These are phyloP conservation scores for Cosmorhoe ocellata DNA, from an alignment of 2,888 invertebrate genomes.

Conservation along the genomic window DNA sequence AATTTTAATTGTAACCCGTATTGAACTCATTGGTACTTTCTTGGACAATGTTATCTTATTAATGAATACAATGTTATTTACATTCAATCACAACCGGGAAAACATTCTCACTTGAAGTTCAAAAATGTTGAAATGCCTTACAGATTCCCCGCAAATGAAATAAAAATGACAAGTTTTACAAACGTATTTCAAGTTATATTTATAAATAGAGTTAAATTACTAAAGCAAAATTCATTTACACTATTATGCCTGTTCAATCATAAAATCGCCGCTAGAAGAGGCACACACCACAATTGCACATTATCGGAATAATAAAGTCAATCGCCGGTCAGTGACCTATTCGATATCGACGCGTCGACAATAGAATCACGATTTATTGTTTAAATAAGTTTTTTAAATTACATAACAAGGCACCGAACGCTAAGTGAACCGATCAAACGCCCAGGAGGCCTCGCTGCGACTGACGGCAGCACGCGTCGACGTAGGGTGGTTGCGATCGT, in stretches of 20 bases:
- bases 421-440: slow-evolving; percentile 72
- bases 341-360: slow-evolving; percentile 40
- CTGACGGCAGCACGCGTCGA: slow-evolving; percentile 76
- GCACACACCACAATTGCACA: slow-evolving; percentile 72
- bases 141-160: neutral
- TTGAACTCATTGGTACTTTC: neutral
- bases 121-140: slow-evolving; percentile 34
- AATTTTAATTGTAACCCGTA: slow-evolving; percentile 20
- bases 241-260: slow-evolving; percentile 70
- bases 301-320: slow-evolving; percentile 41
- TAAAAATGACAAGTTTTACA: neutral
- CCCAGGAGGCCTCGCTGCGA: slow-evolving; percentile 78
- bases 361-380: slow-evolving; percentile 58
- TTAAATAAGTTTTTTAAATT: slow-evolving; percentile 79
- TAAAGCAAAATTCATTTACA: slow-evolving; percentile 50
- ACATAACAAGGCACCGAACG: slow-evolving; percentile 74
- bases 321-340: slow-evolving; percentile 31
- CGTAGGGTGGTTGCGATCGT: slow-evolving; percentile 75
- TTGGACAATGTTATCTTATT: slow-evolving; percentile 1
- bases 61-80: slow-evolving; percentile 21
- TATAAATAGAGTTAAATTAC: neutral
- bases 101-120: neutral
- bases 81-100: slow-evolving; percentile 5
- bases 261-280: slow-evolving; percentile 66
- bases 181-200: neutral